Evolutionary conservation across 2,888 invertebrate genomes (phyloP), one percentile per base, ranked within the genome.

Genomic region (Theretra japonica): DNA sequence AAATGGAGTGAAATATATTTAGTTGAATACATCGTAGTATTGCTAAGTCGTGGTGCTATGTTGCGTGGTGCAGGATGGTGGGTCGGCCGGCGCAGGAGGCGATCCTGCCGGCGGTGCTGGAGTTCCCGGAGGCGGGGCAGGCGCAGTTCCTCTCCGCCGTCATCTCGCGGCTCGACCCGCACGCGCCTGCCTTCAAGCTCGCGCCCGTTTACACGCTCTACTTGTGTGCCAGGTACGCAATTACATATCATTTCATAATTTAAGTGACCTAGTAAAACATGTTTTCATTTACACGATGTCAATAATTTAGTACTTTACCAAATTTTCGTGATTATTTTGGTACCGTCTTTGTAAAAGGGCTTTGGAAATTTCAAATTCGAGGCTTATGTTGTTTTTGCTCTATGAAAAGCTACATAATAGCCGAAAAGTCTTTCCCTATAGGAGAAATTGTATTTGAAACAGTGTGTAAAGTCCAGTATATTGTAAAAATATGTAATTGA

Each of bases 191-290:
- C 79, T 99, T 99, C 94, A 98, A 99, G 87, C 95, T 99, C 75
- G 98, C 99, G 0, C 99, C 99, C 0, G 99, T 99, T 33, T 99
- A 99, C 93, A 97, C 99, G 2, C 95, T 99, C 30, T 99, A 99
- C 91, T 95, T 99, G 86, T 98, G 98, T 79, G 98, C 98, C 75
- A 96, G 98, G 95, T 96, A 83, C 82, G 78, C 76, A 21, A 1
- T 5, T 62, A 15, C 4, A 58, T 23, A 23, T 30, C 28, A 25
- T 7, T 11, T 25, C 28, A 28, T 28, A 5, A 28, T 28, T 28
- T 28, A 28, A 4, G 28, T 28, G 28, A 56, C 2, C 19, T 17
- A 19, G 5, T 30, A 33, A 6, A 19, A 17, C 15, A 15, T 19
- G 17, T 23, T n/a, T 65, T 21, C 41, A 17, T 4, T n/a, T 17